Evolutionary conservation across 92 coral and sea anemone species (phyloP).

Genomic region (Chrysogorgia sp.): DNA sequence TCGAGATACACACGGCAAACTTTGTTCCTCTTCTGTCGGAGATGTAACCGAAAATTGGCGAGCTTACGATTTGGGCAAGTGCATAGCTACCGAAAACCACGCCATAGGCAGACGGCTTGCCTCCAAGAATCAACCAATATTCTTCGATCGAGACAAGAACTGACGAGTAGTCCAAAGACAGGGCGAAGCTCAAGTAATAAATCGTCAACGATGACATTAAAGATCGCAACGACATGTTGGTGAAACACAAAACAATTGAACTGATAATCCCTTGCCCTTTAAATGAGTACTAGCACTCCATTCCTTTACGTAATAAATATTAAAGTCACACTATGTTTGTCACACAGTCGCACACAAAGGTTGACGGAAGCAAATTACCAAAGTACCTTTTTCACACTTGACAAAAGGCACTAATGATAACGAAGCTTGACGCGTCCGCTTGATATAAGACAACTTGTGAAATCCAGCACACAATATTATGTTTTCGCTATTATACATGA

Average conservation of each 20-base stretch:
- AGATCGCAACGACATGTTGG: conserved; percentile 49
- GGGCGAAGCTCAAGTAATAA: conserved; percentile 85
- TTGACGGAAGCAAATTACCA: no score
- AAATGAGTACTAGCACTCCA: background rate
- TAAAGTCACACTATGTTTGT: background rate
- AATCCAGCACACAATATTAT: no score
- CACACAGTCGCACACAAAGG: background rate
- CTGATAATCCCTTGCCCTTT: background rate
- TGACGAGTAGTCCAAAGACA: conserved; percentile 91
- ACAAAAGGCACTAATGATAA: no score
- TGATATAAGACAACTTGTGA: no score
- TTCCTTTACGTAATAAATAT: no score
- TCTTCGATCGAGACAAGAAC: conserved; percentile 77
- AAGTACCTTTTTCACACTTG: no score
- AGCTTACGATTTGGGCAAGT: conserved; percentile 76
- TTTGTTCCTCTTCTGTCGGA: conserved; percentile 91
- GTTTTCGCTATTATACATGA: no score
- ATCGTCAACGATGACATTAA: conserved; percentile 74
- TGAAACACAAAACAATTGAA: background rate
- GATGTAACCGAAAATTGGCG: conserved; percentile 90
- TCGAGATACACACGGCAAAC: conserved; percentile 76
- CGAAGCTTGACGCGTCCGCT: no score
- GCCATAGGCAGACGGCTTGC: conserved; percentile 70
- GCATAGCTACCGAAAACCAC: conserved; percentile 94
- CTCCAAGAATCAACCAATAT: conserved; percentile 78